Evolutionary conservation across 2,797 vertebrate species (phyloP).

Genomic region (Huso huso): DNA sequence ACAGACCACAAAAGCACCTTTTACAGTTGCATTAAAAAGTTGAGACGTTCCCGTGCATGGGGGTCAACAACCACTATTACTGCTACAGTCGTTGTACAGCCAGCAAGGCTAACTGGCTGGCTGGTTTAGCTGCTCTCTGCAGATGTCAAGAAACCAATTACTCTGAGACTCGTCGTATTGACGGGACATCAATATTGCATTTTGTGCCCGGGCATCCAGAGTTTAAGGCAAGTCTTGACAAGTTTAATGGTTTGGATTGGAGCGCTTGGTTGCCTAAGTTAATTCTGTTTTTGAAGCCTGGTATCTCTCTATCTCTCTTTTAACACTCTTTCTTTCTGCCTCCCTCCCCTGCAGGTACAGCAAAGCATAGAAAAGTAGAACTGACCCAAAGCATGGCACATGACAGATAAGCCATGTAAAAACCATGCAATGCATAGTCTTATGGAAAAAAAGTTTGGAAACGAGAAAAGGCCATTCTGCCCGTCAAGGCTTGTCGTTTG

Average conservation of each 20-base stretch:
- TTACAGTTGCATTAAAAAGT: background rate
- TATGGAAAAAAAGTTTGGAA: too few relatives aligned
- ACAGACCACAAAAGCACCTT: too few relatives aligned
- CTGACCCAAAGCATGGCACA: too few relatives aligned
- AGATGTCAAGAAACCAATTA: constrained; percentile 2
- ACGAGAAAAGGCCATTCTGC: too few relatives aligned
- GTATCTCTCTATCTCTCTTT: background rate
- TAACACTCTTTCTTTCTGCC: background rate
- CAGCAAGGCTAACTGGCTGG: background rate
- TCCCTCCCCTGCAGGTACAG: background rate
- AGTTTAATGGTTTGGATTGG: background rate
- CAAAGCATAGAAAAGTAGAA: too few relatives aligned
- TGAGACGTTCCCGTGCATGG: background rate
- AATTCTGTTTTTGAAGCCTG: background rate
- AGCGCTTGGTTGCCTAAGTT: background rate
- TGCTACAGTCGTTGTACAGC: background rate
- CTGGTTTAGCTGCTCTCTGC: background rate
- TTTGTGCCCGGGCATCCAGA: background rate
- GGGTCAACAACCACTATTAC: background rate
- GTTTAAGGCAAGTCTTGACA: background rate
- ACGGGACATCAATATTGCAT: constrained; percentile 6
- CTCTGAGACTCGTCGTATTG: background rate
- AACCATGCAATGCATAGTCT: too few relatives aligned
- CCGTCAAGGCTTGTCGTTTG: too few relatives aligned
- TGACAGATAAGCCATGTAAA: too few relatives aligned